Conservation (phyloP, 2,888 invertebrate genomes). For the Ommatoiulus sabulosus region DNA sequence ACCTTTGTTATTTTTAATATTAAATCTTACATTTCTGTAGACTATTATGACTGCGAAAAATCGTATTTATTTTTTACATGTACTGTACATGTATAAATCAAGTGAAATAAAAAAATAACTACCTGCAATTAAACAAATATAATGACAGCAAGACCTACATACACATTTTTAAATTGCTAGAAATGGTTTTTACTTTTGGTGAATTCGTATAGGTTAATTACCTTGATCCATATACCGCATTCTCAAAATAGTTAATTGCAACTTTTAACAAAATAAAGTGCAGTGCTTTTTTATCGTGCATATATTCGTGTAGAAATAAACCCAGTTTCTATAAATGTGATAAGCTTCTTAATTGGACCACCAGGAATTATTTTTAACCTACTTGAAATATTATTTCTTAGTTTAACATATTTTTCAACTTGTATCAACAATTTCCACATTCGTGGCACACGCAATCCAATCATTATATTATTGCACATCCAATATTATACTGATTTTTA, state of each 20-base stretch:
- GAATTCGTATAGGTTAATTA: conserved; percentile 1
- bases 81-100: not conserved
- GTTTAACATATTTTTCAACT: not conserved
- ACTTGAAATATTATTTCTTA: not conserved
- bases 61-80: not conserved
- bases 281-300: not conserved
- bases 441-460: too few relatives aligned
- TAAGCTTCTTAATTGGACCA: conserved; percentile 19
- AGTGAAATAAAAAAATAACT: not conserved
- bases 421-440: too few relatives aligned
- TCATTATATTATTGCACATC: too few relatives aligned
- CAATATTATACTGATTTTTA: too few relatives aligned
- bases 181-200: not conserved
- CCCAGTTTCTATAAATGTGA: not conserved
- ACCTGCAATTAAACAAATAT: not conserved
- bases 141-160: not conserved
- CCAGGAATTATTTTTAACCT: not conserved
- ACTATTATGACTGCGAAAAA: not conserved
- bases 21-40: not conserved
- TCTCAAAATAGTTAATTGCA: not conserved
- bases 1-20: not conserved
- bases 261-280: not conserved
- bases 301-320: not conserved
- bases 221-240: conserved; percentile 15
- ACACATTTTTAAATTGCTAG: not conserved